phyloP scores from a whole-genome alignment of 37 sponge, comb jelly and placozoan species.

The Geodia barretti region DNA sequence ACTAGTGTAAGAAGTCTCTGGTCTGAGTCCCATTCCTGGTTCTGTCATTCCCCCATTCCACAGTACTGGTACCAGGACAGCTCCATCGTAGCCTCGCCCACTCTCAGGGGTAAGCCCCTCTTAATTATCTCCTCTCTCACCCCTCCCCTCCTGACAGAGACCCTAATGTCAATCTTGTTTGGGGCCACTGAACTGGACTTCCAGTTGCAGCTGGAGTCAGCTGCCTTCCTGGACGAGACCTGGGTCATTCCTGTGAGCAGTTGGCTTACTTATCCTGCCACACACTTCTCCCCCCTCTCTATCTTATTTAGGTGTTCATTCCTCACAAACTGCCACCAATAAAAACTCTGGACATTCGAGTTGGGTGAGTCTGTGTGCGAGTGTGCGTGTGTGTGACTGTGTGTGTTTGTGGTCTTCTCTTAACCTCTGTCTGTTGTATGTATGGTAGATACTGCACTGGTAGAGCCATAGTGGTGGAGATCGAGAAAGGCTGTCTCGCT shows the following conservation, averaged over 20 bases:
- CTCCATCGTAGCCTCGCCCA: conserved; percentile 43
- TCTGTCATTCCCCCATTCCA: background rate
- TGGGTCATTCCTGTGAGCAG: conserved; percentile 72
- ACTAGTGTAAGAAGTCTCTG: conserved; percentile 35
- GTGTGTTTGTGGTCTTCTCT: background rate
- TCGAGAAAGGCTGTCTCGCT: conserved; percentile 53
- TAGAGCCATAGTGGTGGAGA: conserved; percentile 44
- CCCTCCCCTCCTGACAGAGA: conserved; percentile 21
- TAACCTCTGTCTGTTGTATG: background rate
- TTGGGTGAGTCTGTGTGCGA: conserved; percentile 33
- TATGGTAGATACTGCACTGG: conserved; percentile 41
- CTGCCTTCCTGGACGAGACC: conserved; percentile 78
- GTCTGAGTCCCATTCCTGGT: background rate
- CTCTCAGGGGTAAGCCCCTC: conserved; percentile 39
- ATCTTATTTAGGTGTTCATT: conserved; percentile 14
- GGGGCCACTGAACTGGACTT: conserved; percentile 77
- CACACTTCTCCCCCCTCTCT: background rate
- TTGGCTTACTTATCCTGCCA: background rate
- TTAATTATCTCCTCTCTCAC: background rate
- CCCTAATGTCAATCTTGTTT: conserved; percentile 63
- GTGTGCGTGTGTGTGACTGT: background rate
- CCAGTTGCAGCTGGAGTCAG: conserved; percentile 26
- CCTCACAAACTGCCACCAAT: conserved; percentile 35
- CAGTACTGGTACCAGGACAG: conserved; percentile 71
- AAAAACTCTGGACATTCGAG: conserved; percentile 52